These are phyloP conservation scores for Chrysopilus asiliformis DNA, from an alignment of 2,888 invertebrate species.

Conservation along the genomic window DNA sequence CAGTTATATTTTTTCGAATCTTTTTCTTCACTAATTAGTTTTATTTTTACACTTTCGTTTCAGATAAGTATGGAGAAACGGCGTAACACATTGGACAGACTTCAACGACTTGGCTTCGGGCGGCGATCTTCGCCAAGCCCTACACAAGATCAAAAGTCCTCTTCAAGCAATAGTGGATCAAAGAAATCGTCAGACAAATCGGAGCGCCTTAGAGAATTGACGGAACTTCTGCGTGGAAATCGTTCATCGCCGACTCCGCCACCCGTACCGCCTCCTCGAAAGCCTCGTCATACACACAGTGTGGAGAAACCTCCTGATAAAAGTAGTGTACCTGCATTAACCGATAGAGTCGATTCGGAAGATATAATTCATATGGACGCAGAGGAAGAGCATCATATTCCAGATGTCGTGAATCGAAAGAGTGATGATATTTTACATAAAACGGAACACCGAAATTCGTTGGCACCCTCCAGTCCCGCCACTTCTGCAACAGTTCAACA, in stretches of 20 bases:
- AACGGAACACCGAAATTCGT: background rate
- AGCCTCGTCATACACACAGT: slow-evolving; percentile 41
- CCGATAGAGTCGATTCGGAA: slow-evolving; percentile 16
- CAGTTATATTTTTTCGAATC: too few relatives aligned
- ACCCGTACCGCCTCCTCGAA: slow-evolving; percentile 43
- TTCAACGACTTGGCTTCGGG: slow-evolving; percentile 65
- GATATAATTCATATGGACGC: slow-evolving; percentile 24
- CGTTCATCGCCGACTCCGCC: slow-evolving; percentile 42
- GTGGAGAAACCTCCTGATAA: slow-evolving; percentile 22
- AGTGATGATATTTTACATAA: slow-evolving; percentile 7
- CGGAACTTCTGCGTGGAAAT: slow-evolving; percentile 57
- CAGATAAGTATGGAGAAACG: slow-evolving; percentile 35
- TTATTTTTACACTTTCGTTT: too few relatives aligned
- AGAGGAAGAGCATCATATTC: slow-evolving; percentile 17
- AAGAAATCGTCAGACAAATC: slow-evolving; percentile 47
- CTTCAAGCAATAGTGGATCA: slow-evolving; percentile 16
- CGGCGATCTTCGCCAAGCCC: slow-evolving; percentile 27
- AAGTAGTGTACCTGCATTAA: slow-evolving; percentile 1
- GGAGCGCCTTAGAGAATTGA: slow-evolving; percentile 58
- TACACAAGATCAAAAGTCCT: slow-evolving; percentile 12
- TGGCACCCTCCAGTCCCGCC: slow-evolving; percentile 1
- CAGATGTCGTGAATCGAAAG: slow-evolving; percentile 9
- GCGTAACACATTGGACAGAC: slow-evolving; percentile 64
- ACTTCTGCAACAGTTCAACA: slow-evolving; percentile 9
- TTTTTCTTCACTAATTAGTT: too few relatives aligned